A percentile compares a stretch with the other conserved stretches of the same genome.
Evolutionary conservation across 2,797 vertebrate genomes (phyloP).

Genomic region (Champsocephalus esox): DNA sequence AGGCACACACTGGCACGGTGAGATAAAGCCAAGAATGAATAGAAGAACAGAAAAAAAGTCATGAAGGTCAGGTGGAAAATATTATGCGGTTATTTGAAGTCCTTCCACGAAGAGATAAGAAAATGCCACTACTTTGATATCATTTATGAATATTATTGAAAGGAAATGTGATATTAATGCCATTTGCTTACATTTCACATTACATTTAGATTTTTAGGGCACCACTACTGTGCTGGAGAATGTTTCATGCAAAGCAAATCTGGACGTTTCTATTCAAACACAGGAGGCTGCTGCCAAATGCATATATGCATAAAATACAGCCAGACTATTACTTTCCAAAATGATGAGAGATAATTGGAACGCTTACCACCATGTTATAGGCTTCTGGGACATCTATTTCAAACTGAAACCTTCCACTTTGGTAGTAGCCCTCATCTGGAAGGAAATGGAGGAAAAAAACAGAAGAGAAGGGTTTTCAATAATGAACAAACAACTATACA

Average conservation of each 20-base stretch:
- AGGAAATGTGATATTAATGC: neutral
- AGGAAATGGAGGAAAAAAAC: conserved; percentile 16
- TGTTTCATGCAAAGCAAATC: neutral
- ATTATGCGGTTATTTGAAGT: neutral
- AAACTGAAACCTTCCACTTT: conserved; percentile 89
- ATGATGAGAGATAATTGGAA: neutral
- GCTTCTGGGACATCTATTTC: conserved; percentile 94
- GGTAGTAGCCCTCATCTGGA: conserved; percentile 99
- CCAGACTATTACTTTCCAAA: neutral
- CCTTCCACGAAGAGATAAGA: neutral
- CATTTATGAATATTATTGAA: neutral
- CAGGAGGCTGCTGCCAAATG: neutral
- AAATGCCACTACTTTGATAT: neutral
- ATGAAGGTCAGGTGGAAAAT: neutral
- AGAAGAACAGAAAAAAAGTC: conserved; percentile 2
- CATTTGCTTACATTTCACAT: neutral
- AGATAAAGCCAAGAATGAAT: conserved; percentile 23
- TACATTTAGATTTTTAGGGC: neutral
- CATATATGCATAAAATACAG: neutral
- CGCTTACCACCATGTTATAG: conserved; percentile 99
- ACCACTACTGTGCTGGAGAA: neutral
- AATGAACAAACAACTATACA: neutral
- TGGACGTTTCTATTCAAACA: neutral
- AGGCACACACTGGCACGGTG: conserved; percentile 5
- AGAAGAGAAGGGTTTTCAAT: neutral